Conservation (phyloP, 2,888 invertebrate species). For the Netelia inedita region DNA sequence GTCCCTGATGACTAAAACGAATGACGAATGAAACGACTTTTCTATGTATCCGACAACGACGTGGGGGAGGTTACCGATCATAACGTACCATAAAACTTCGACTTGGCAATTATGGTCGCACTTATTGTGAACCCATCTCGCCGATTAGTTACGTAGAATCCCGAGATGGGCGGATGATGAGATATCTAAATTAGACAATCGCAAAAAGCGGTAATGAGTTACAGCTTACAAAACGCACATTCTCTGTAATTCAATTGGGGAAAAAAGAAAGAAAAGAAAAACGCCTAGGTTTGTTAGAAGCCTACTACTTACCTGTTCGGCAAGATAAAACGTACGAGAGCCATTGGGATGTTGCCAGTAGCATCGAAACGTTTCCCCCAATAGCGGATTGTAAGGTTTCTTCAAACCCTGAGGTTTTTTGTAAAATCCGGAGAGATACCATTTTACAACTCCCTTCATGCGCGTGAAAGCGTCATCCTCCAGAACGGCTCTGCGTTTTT, state of each 20-base stretch:
- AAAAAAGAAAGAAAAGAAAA: slow-evolving; percentile 24
- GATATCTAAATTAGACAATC: slow-evolving; percentile 88
- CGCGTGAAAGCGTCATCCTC: slow-evolving; percentile 96
- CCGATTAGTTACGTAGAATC: slow-evolving; percentile 96
- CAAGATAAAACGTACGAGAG: slow-evolving; percentile 95
- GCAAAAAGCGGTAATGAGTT: slow-evolving; percentile 45
- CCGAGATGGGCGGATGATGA: slow-evolving; percentile 97
- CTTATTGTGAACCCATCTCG: slow-evolving; percentile 97
- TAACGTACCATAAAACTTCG: slow-evolving; percentile 95
- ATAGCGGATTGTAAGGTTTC: slow-evolving; percentile 97
- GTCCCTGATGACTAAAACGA: not conserved
- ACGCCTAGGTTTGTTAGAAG: not conserved
- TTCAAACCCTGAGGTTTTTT: slow-evolving; percentile 97
- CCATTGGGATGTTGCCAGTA: slow-evolving; percentile 94
- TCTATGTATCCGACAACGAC: not conserved
- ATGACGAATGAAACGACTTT: too few species aligned
- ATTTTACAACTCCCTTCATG: slow-evolving; percentile 94
- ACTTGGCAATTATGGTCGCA: slow-evolving; percentile 96
- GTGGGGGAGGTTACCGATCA: slow-evolving; percentile 8
- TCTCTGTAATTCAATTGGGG: slow-evolving; percentile 12
- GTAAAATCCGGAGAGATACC: slow-evolving; percentile 97
- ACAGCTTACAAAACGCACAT: slow-evolving; percentile 1
- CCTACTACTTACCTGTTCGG: slow-evolving; percentile 92
- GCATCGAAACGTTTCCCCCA: slow-evolving; percentile 96
- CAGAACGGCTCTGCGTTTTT: slow-evolving; percentile 87